Base-by-base conservation (phyloP, 2,797 vertebrate species). In the Mareca strepera region DNA sequence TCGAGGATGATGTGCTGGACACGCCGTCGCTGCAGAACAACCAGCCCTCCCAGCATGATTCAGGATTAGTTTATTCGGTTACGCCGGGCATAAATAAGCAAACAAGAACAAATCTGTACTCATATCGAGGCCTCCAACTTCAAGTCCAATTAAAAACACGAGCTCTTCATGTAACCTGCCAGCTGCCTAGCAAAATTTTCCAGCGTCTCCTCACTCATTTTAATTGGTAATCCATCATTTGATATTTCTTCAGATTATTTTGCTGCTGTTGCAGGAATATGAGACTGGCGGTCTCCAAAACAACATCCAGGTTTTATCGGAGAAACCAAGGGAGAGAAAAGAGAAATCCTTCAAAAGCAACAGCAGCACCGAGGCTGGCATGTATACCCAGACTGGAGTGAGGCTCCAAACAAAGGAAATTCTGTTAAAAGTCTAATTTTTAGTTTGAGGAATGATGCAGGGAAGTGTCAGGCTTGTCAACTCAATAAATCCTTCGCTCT, bases 271-370 rank as follows among this genome's bases (percentile, higher is more conserved):
- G 44, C 6, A 33, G 50, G 81, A 75, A 23, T 14, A 31, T 76
- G 37, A 82, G 55, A 56, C 26, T 80, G 75, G 79, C 81, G 74
- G 93, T 46, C 75, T 92, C 77, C 64, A 92, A 77, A 93, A 37
- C 17, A 48, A 67, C 12, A 84, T 6, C 48, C 35, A 81, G 28
- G 33, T 87, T 87, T n/a, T 41, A 70, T 60, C 25, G 56, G 28
- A 82, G 52, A 74, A 85, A 44, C 12, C 3, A 44, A 93, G 64
- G 15, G 35, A 86, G 0, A 62, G 67, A 78, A 76, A 92, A 59
- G 33, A 93, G 37, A 88, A 82, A 84, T 17, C 48, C 46, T 82
- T 79, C 82, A 74, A n/a, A 88, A 84, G 23, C 0, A 1, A 13
- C 0, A 39, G 59, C 6, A 17, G 39, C 55, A 69, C 35, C 25